phyloP scores from a whole-genome alignment of 1,140 invertebrate genomes.

The Leptopilina clavipes region DNA sequence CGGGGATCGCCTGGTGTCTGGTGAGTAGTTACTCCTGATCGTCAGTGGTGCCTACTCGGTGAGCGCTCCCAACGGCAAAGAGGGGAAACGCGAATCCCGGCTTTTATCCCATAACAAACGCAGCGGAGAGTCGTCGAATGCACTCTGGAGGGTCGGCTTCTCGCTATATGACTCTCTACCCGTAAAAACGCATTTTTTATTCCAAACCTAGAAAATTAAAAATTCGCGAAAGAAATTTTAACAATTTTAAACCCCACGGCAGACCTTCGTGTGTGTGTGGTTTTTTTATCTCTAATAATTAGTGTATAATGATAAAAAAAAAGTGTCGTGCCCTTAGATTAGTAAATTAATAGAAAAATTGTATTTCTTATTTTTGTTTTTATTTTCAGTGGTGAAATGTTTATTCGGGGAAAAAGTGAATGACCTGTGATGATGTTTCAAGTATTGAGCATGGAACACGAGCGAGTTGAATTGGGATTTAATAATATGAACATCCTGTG shows the following conservation, averaged over 20 bases:
- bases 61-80: conserved; percentile 44
- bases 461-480: background rate
- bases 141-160: conserved; percentile 32
- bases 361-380: background rate
- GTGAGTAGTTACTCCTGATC: conserved; percentile 9
- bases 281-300: too few relatives aligned
- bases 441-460: background rate
- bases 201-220: background rate
- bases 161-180: conserved; percentile 34
- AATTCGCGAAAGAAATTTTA: too few relatives aligned
- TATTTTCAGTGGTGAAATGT: background rate
- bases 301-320: too few relatives aligned
- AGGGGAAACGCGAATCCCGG: conserved; percentile 43
- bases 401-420: background rate
- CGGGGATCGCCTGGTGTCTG: background rate
- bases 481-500: background rate
- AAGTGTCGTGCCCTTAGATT: background rate
- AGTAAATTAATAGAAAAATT: background rate
- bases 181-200: conserved; percentile 1
- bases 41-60: background rate
- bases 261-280: too few relatives aligned
- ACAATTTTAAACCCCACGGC: too few relatives aligned
- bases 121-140: conserved; percentile 43
- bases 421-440: conserved; percentile 1
- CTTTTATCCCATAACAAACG: conserved; percentile 57